Percentiles rank a stretch among this genome's conserved stretches.
phyloP scores from a whole-genome alignment of 2,888 invertebrate species.

The Pseudeuparius sepicola region DNA sequence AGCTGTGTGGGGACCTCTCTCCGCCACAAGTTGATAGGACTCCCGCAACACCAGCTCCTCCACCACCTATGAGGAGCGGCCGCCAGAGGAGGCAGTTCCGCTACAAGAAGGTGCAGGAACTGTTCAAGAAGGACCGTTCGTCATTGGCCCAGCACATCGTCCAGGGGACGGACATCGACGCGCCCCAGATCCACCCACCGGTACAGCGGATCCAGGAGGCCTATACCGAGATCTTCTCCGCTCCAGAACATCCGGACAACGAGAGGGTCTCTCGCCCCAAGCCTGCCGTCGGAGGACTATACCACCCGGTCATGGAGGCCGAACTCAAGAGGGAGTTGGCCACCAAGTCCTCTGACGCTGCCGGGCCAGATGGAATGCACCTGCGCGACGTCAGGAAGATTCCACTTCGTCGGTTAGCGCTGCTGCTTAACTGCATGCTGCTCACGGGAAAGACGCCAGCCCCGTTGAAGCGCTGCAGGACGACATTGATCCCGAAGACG shows the following conservation, averaged over 20 bases:
- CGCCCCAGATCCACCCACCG: neutral
- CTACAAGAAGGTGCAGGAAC: conserved; percentile 9
- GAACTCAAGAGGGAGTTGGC: too few relatives aligned
- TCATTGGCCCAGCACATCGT: conserved; percentile 5
- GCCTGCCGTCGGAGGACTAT: neutral
- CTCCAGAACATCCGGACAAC: neutral
- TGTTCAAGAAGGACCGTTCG: conserved; percentile 8
- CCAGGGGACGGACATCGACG: conserved; percentile 5
- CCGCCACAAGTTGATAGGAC: too few relatives aligned
- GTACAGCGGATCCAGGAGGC: neutral
- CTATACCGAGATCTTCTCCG: conserved; percentile 4
- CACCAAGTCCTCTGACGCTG: conserved; percentile 15
- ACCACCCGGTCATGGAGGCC: neutral
- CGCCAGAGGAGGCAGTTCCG: too few relatives aligned
- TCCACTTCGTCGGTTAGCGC: conserved; percentile 1
- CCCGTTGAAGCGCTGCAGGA: conserved; percentile 9
- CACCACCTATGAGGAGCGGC: too few relatives aligned
- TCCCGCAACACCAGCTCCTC: too few relatives aligned
- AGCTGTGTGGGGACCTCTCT: too few relatives aligned
- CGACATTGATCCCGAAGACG: conserved; percentile 18
- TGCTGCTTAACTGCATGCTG: conserved; percentile 15
- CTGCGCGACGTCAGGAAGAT: conserved; percentile 9
- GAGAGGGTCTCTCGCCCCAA: neutral
- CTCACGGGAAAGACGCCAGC: conserved; percentile 2
- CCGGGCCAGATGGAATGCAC: conserved; percentile 16